Percentiles rank a stretch among this genome's conserved stretches.
phyloP scores from a whole-genome alignment of 2,888 invertebrate species.

The Bombylius discolor region DNA sequence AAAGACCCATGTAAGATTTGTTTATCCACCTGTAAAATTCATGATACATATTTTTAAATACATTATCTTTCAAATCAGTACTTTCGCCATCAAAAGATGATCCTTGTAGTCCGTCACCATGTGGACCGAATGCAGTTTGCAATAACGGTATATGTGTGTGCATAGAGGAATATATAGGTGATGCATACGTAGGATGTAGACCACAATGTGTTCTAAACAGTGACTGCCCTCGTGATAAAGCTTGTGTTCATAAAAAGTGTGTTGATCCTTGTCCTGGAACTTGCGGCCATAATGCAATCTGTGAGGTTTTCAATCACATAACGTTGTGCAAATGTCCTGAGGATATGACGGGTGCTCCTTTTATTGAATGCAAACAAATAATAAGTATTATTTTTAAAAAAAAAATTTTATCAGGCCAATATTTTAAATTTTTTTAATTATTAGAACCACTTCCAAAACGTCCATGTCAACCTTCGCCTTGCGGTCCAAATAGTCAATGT shows the following conservation, averaged over 20 bases:
- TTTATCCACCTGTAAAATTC: too few relatives aligned
- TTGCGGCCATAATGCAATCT: slow-evolving; percentile 56
- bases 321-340: slow-evolving; percentile 49
- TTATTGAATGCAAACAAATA: slow-evolving; percentile 45
- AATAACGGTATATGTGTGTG: slow-evolving; percentile 54
- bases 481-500: slow-evolving; percentile 52
- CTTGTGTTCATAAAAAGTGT: slow-evolving; percentile 60
- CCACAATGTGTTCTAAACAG: slow-evolving; percentile 58
- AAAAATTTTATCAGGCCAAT: not conserved
- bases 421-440: not conserved
- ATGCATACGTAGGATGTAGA: slow-evolving; percentile 54
- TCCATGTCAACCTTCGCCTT: slow-evolving; percentile 49
- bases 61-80: too few relatives aligned
- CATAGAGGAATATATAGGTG: slow-evolving; percentile 50
- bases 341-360: slow-evolving; percentile 57
- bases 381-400: slow-evolving; percentile 35
- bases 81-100: slow-evolving; percentile 27
- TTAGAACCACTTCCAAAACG: slow-evolving; percentile 13
- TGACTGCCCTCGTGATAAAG: slow-evolving; percentile 52
- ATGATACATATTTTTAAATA: too few relatives aligned
- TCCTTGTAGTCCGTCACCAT: slow-evolving; percentile 57
- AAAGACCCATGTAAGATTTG: slow-evolving; percentile 34
- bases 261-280: slow-evolving; percentile 59
- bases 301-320: slow-evolving; percentile 61
- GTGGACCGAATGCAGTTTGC: slow-evolving; percentile 60